Conservation (phyloP, 2,888 invertebrate genomes). For the Chrysolina americana region DNA sequence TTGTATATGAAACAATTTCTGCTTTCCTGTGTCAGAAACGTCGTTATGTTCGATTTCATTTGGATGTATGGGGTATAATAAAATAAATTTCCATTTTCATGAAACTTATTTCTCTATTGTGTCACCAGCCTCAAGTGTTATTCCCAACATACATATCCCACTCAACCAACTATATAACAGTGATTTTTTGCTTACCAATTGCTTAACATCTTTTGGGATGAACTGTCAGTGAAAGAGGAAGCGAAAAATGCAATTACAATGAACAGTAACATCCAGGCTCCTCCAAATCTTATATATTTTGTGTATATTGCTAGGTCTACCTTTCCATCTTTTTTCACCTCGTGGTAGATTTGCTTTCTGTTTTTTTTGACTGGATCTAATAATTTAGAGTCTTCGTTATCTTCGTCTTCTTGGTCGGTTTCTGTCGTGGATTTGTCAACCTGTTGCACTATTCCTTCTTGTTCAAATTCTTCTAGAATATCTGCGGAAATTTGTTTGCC, state of each 20-base stretch:
- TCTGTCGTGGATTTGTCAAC: neutral
- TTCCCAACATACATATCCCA: neutral
- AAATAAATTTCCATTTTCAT: no score
- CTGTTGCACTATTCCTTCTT: conserved; percentile 31
- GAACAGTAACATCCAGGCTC: conserved; percentile 57
- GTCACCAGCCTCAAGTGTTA: no score
- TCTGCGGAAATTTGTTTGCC: conserved; percentile 49
- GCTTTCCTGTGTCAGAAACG: no score
- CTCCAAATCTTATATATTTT: conserved; percentile 60
- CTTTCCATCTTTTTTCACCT: conserved; percentile 58
- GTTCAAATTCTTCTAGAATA: conserved; percentile 40
- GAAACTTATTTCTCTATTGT: no score
- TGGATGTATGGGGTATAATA: no score
- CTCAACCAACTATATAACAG: no score
- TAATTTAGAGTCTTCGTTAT: conserved; percentile 37
- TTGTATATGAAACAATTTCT: no score
- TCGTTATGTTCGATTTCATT: no score
- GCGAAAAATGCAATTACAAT: conserved; percentile 53
- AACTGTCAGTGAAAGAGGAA: conserved; percentile 55
- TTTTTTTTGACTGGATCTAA: conserved; percentile 23
- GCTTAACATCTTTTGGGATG: conserved; percentile 57
- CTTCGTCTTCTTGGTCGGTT: conserved; percentile 70
- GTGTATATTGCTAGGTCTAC: conserved; percentile 58
- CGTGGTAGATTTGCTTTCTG: conserved; percentile 56
- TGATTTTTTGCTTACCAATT: conserved; percentile 56